Evolutionary conservation across 1,140 invertebrate genomes (phyloP).

Genomic region (Drosophila serrata): DNA sequence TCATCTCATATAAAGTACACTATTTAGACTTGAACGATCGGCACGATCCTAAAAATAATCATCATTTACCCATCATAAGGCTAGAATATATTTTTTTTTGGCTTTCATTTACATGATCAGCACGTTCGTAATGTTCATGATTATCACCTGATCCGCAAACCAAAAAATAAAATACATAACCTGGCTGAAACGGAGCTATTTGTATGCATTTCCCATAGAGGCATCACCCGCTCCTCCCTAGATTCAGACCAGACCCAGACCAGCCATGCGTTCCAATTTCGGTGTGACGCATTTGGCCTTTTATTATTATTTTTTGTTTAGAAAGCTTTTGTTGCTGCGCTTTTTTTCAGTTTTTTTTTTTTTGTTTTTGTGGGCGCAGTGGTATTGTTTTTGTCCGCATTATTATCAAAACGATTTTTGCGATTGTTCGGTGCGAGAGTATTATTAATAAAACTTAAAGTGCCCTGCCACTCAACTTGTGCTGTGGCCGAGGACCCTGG

Average conservation of each 20-base stretch:
- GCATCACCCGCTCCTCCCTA: neutral
- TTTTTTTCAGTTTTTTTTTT: conserved; percentile 19
- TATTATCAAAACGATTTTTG: conserved; percentile 51
- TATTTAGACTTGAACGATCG: conserved; percentile 17
- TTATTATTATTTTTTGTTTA: conserved; percentile 41
- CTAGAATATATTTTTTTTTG: neutral
- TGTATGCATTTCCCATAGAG: conserved; percentile 54
- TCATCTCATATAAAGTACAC: neutral
- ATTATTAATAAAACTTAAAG: conserved; percentile 39
- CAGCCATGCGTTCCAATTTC: conserved; percentile 52
- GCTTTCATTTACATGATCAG: conserved; percentile 14
- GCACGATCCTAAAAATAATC: conserved; percentile 16
- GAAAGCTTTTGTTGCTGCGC: conserved; percentile 35
- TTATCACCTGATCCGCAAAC: conserved; percentile 22
- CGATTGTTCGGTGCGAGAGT: conserved; percentile 33
- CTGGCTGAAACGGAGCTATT: conserved; percentile 48
- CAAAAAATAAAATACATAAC: conserved; percentile 5
- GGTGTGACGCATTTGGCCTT: conserved; percentile 57
- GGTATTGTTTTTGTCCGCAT: conserved; percentile 43
- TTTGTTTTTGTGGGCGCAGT: conserved; percentile 14
- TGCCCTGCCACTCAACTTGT: conserved; percentile 35
- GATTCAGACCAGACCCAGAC: neutral
- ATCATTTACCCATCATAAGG: conserved; percentile 9
- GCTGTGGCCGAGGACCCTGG: conserved; percentile 6
- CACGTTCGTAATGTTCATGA: conserved; percentile 25